Evolutionary conservation across 1,140 invertebrate genomes (phyloP), one percentile per base, ranked within the genome.

Genomic region (Drosophila triauraria): DNA sequence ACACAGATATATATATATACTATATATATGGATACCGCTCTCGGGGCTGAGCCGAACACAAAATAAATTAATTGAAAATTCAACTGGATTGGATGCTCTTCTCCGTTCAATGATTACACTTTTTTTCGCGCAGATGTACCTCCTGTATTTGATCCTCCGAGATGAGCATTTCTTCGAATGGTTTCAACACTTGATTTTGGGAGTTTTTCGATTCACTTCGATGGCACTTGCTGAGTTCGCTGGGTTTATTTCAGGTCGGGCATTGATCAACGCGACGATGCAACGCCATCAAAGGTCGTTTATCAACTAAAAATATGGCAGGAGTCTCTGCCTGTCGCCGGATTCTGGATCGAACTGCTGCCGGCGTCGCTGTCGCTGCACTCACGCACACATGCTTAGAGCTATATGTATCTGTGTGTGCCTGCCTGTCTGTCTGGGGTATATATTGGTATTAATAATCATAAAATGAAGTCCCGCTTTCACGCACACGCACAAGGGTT

Each of bases 211-310:
- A 35, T 42, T 46, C 2, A 50, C 44, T 43, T 38, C 8, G 58
- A 10, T 2, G 47, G 54, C 38, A 47, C 20, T 65, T 56, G 58
- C n/a, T 40, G 15, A 42, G 35, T 53, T 40, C 13, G 54, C 25
- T 56, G 30, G 30, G 42, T 60, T 72, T 44, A 46, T 57, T 64
- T 77, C 61, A 63, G 46, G 53, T 53, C 62, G 64, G 63, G 48
- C 77, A 83, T 80, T 68, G 84, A 88, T 88, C 85, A 88, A 75
- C 78, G 85, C 80, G 75, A 92, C 91, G 91, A 92, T 92, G 88
- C 81, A 87, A 75, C 88, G 83, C 83, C 91, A 92, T 92, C 91
- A 92, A 91, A 91, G 88, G 88, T 92, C 91, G 83, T 87, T 91
- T 91, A 92, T 92, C 85, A 91, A 92, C 91, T 92, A 84, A 92